These are phyloP conservation scores for Aegithalos caudatus DNA, from an alignment of 2,113 vertebrate genomes.

Conservation along the genomic window DNA sequence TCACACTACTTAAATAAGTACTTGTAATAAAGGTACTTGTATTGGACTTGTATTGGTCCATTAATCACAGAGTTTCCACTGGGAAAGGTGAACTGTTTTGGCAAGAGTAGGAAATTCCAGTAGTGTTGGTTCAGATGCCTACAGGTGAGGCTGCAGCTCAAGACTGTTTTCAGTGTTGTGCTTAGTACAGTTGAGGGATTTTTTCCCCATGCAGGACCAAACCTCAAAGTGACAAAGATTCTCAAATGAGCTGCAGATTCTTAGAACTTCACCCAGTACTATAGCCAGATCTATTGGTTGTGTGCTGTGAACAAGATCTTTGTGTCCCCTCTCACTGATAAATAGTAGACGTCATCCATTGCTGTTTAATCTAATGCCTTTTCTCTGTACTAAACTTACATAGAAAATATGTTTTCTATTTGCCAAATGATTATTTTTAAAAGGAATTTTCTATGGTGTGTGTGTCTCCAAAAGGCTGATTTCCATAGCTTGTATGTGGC, in stretches of 20 bases:
- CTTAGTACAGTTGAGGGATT: not conserved
- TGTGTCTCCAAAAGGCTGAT: not conserved
- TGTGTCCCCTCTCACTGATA: not conserved
- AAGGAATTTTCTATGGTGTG: not conserved
- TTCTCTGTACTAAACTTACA: not conserved
- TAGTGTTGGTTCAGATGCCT: not conserved
- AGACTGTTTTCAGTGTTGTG: not conserved
- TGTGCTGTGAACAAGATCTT: not conserved
- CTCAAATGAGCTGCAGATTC: not conserved
- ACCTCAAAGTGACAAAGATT: not conserved
- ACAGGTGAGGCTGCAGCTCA: not conserved
- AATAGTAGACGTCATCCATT: not conserved
- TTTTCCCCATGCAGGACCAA: not conserved
- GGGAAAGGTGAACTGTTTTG: not conserved
- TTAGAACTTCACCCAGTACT: not conserved
- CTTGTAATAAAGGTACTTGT: not conserved
- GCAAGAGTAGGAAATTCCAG: not conserved
- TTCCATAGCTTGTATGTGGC: not conserved
- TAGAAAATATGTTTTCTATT: not conserved
- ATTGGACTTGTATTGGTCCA: not conserved
- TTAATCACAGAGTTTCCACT: not conserved
- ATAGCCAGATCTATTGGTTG: not conserved
- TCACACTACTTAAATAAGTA: not conserved
- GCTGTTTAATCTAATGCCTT: not conserved
- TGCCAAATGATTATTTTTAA: not conserved